Conservation (phyloP, 2,888 invertebrate genomes). For the Ichneumon xanthorius region DNA sequence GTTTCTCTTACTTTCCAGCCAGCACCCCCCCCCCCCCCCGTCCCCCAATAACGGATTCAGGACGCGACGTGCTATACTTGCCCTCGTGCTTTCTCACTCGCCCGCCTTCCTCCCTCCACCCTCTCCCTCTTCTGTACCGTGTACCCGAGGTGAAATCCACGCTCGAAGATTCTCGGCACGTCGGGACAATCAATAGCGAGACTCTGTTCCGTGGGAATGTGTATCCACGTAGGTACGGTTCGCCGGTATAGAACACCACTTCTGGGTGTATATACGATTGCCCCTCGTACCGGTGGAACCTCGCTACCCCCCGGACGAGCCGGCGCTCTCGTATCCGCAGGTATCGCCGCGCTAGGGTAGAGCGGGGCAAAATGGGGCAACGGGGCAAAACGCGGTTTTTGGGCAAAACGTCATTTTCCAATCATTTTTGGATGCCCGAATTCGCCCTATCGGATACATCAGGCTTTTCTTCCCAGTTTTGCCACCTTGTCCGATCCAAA, state of each 20-base stretch:
- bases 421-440: too few species aligned
- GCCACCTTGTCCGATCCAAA: too few species aligned
- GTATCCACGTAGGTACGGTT: constrained; percentile 72
- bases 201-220: constrained; percentile 73
- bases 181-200: constrained; percentile 78
- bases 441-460: too few species aligned
- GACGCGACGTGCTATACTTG: constrained; percentile 63
- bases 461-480: too few species aligned
- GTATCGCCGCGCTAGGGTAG: constrained; percentile 40
- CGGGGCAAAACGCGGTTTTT: too few species aligned
- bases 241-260: constrained; percentile 36
- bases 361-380: too few species aligned
- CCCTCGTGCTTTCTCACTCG: constrained; percentile 62
- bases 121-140: background rate
- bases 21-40: constrained; percentile 33
- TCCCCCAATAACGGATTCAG: constrained; percentile 71
- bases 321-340: constrained; percentile 19
- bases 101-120: constrained; percentile 26
- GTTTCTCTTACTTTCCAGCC: constrained; percentile 10
- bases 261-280: constrained; percentile 19
- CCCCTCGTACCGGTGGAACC: constrained; percentile 3
- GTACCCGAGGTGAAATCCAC: constrained; percentile 66
- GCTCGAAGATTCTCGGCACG: constrained; percentile 75
- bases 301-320: constrained; percentile 26
- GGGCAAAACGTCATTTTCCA: too few species aligned